A percentile compares a stretch with the other conserved stretches of the same genome.
phyloP scores from a whole-genome alignment of 1,140 invertebrate genomes.

The Brachionus paranguensis region DNA sequence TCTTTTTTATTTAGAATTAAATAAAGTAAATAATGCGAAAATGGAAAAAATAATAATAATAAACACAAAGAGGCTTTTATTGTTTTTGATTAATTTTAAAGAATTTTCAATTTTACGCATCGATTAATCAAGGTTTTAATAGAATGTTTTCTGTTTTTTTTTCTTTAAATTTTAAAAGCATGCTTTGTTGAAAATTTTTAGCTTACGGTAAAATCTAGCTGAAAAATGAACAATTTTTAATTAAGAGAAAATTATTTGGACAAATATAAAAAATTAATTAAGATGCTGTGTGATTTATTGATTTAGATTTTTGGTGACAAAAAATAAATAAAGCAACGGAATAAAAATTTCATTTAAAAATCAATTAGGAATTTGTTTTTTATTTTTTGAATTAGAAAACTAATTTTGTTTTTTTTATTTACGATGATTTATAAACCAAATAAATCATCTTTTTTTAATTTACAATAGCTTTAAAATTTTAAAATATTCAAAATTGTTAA shows the following conservation, averaged over 20 bases:
- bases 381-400: not conserved
- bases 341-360: too few species aligned
- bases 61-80: not conserved
- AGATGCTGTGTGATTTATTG: not conserved
- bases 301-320: not conserved
- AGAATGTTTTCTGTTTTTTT: not conserved
- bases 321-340: too few species aligned
- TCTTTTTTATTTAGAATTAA: not conserved
- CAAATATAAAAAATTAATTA: not conserved
- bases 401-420: not conserved
- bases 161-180: not conserved
- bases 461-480: not conserved
- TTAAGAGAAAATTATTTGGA: not conserved
- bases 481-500: not conserved
- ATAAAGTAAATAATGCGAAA: not conserved
- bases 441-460: not conserved
- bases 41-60: not conserved
- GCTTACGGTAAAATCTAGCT: not conserved
- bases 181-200: not conserved
- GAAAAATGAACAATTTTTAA: not conserved
- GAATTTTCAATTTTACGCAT: not conserved
- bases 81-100: not conserved
- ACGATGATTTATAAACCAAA: not conserved
- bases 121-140: not conserved
- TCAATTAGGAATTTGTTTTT: too few species aligned